Base-by-base conservation (phyloP, 2,797 vertebrate genomes). In the Premnoplex brunnescens region DNA sequence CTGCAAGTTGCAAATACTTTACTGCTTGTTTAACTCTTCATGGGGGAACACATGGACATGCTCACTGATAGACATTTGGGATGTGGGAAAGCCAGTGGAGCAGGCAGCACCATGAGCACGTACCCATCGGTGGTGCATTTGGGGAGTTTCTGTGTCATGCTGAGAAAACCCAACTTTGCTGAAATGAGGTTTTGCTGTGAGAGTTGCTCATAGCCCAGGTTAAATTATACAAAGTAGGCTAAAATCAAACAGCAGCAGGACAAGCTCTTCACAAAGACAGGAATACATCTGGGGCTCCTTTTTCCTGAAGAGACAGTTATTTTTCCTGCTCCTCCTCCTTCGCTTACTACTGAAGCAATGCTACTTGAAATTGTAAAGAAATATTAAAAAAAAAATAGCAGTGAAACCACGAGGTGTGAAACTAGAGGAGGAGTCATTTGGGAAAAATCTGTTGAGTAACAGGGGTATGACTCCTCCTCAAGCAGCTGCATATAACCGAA, bases 381-480 rank as follows among this genome's bases (percentile, higher is more conserved):
- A 64, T 16, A 49, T 32, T 44, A 4, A 3, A 23, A 20, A 41
- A 41, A 71, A 22, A 20, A 30, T n/a, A 46, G 30, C 69, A 48
- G 39, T 19, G 17, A 89, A 79, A 73, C 52, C 59, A 67, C 2
- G 1, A 86, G 67, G 64, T 69, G 69, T 48, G 55, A 87, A 90
- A 73, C 59, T 49, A 52, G 69, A 69, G 51, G 30, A 66, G 60
- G 44, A 83, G 52, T 41, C 2, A 3, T 19, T 43, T 71, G 79
- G 37, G 52, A 89, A 77, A 36, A 24, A 32, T 86, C 85, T 89
- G 55, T 80, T 88, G 80, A 75, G 66, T 76, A 90, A 90, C 44
- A 84, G 54, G n/a, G 62, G 62, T 52, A 72, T 55, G 49, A 49
- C 79, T 84, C 76, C 71, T 66, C 56, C 87, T 83, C 85, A 32